A percentile compares a stretch with the other conserved stretches of the same genome.
These are phyloP conservation scores for Yponomeuta evonymella DNA, from an alignment of 2,888 invertebrate genomes.

Conservation along the genomic window DNA sequence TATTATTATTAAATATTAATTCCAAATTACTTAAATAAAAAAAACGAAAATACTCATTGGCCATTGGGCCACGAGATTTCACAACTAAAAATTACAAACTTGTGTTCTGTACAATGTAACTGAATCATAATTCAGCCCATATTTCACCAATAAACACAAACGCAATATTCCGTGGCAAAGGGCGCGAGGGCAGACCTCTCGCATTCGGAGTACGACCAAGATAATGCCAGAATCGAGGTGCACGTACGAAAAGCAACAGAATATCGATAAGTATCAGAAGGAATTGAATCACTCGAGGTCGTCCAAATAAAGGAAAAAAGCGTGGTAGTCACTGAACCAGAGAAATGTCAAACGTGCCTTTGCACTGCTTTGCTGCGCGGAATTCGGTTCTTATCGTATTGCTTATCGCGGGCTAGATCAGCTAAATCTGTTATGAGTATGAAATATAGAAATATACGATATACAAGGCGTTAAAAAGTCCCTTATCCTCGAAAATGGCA, in stretches of 20 bases:
- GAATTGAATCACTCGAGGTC: neutral
- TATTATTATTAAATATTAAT: no score
- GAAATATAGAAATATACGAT: no score
- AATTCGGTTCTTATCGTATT: neutral
- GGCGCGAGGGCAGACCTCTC: neutral
- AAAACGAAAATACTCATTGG: no score
- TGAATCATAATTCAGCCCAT: neutral
- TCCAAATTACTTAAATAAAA: no score
- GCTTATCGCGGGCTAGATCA: neutral
- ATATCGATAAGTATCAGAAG: neutral
- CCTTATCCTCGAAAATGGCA: no score
- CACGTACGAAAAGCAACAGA: neutral
- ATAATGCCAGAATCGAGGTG: neutral
- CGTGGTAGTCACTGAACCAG: neutral
- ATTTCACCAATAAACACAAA: neutral
- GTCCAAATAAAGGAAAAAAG: neutral
- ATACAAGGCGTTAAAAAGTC: no score
- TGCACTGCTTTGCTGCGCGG: neutral
- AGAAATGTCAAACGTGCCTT: conserved; percentile 1
- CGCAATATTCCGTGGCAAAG: neutral
- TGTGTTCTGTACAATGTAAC: neutral
- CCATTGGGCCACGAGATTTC: no score
- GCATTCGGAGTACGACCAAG: neutral
- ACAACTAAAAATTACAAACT: no score
- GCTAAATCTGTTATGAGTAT: neutral